phyloP scores from a whole-genome alignment of 2,797 vertebrate genomes.

The Pseudocheirus occidentalis region DNA sequence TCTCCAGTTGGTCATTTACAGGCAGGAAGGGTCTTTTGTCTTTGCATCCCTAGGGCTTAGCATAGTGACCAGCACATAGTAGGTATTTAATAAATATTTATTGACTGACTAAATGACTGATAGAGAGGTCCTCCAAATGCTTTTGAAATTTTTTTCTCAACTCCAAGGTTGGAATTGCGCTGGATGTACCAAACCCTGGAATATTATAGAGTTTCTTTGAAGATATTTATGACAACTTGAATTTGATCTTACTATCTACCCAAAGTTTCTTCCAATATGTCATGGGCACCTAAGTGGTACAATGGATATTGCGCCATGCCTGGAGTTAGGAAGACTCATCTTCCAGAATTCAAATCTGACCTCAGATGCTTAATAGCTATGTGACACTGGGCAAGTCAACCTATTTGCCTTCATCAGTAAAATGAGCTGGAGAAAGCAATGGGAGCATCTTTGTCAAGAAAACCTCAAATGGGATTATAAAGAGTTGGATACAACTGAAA shows the following conservation, averaged over 20 bases:
- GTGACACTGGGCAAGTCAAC: neutral
- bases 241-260: neutral
- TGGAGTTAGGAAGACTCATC: too few species aligned
- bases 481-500: neutral
- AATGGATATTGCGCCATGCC: too few species aligned
- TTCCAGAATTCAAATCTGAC: neutral
- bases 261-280: neutral
- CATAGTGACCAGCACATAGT: conserved; percentile 1
- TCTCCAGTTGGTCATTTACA: neutral
- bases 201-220: neutral
- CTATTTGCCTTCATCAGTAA: neutral
- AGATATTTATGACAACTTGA: neutral
- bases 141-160: neutral
- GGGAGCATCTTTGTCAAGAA: neutral
- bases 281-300: neutral
- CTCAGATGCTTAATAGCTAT: neutral
- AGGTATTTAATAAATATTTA: conserved; percentile 32
- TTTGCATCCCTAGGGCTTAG: neutral
- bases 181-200: neutral
- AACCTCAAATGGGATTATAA: neutral
- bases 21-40: conserved; percentile 34
- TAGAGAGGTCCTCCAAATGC: neutral
- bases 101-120: neutral
- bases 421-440: neutral
- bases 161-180: neutral